Base-by-base conservation (phyloP, 2,797 vertebrate genomes). In the Florisuga fusca region DNA sequence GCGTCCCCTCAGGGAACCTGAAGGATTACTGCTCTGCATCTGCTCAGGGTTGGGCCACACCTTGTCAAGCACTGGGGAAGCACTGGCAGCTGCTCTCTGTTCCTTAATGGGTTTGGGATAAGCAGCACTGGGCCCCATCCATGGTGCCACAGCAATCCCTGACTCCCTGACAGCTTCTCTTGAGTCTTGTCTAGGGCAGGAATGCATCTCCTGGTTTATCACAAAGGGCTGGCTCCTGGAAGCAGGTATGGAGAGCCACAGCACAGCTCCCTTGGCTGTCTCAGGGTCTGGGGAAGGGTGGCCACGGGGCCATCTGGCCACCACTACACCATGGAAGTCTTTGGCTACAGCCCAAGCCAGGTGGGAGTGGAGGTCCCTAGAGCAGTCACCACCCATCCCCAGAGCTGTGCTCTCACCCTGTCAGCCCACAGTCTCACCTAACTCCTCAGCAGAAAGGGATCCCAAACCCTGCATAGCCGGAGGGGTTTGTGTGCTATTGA, bases 1-100 rank as follows among this genome's bases (percentile, higher is more conserved):
- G 26, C 2, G 1, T 87, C 71, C 77, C 83, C 71, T 84, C 86
- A 94, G 94, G 63, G 62, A 93, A 88, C 90, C 84, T 84, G 55
- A 29, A 31, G 75, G 82, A 94, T 86, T 95, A 89, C 43, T 57
- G 76, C 61, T 33, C 87, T 87, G 8, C 92, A 73, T 81, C 92
- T 92, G 92, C 95, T 95, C 76, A n/a, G n/a, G 74, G 54, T 62
- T 75, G 67, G 87, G 84, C 89, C 79, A 95, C 79, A 87, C 89
- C 93, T 89, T 94, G 84, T 48, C 38, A 8, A 61, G 80, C n/a
- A 86, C 85, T 2, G 57, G 45, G 77, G 83, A 69, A 78, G 61
- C 10, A 3, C 71, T 87, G 87, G 84, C 82, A 95, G 87, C 73
- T n/a, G 6, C 75, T 81, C 83, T 91, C 76, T 7, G 61, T 81